A percentile compares a stretch with the other conserved stretches of the same genome.
Conservation (phyloP, 1,140 invertebrate species). For the Gonioctena quinquepunctata region DNA sequence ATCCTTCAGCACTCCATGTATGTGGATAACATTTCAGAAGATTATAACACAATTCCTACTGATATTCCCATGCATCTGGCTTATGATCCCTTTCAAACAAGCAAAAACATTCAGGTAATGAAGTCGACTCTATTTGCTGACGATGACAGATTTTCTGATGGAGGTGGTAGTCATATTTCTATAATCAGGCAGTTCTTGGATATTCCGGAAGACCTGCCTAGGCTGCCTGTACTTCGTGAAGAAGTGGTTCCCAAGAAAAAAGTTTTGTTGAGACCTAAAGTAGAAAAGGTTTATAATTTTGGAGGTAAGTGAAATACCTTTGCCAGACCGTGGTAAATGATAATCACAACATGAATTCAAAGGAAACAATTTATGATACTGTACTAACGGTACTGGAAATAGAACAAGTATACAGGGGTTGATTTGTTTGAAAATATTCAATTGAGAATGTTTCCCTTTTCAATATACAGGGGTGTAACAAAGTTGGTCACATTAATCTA, state of each 20-base stretch:
- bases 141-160: conserved; percentile 35
- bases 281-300: conserved; percentile 33
- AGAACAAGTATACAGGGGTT: too few species aligned
- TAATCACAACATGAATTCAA: too few species aligned
- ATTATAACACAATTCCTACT: conserved; percentile 21
- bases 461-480: too few species aligned
- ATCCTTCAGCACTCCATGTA: conserved; percentile 35
- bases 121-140: conserved; percentile 35
- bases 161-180: conserved; percentile 26
- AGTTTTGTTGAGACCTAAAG: conserved; percentile 30
- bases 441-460: too few species aligned
- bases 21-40: conserved; percentile 31
- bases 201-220: conserved; percentile 29
- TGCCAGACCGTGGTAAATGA: too few species aligned
- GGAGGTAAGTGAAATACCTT: not conserved
- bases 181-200: conserved; percentile 34
- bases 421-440: too few species aligned
- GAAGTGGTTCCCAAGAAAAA: conserved; percentile 19
- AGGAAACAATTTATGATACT: too few species aligned
- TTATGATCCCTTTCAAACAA: conserved; percentile 22
- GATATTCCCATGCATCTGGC: conserved; percentile 22
- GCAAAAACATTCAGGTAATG: conserved; percentile 36
- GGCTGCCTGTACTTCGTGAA: conserved; percentile 19
- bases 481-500: too few species aligned
- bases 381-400: too few species aligned